Evolutionary conservation across 2,888 invertebrate species (phyloP).

Genomic region (Melitaea athalia): DNA sequence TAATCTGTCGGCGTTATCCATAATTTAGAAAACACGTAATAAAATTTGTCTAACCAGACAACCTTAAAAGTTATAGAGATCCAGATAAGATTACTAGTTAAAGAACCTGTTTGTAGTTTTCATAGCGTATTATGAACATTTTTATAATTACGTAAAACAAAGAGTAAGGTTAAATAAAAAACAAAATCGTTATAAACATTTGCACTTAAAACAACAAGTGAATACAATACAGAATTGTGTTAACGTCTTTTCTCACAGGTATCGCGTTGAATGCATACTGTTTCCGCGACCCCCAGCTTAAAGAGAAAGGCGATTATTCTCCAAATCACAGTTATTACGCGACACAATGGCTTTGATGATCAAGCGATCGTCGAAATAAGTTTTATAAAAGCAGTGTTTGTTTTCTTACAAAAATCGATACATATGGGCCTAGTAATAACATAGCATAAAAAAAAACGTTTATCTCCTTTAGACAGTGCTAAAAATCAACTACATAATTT

Average conservation of each 20-base stretch:
- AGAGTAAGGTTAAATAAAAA: not conserved
- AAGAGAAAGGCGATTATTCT: slow-evolving; percentile 68
- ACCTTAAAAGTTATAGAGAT: too few relatives aligned
- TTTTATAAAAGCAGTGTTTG: not conserved
- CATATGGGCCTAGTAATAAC: not conserved
- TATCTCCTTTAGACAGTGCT: too few relatives aligned
- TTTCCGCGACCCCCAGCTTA: slow-evolving; percentile 57
- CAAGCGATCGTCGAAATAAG: slow-evolving; percentile 46
- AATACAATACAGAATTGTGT: slow-evolving; percentile 29
- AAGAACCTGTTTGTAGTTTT: too few relatives aligned
- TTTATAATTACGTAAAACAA: too few relatives aligned
- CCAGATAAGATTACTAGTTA: too few relatives aligned
- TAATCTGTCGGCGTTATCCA: too few relatives aligned
- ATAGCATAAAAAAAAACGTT: too few relatives aligned
- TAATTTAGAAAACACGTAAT: too few relatives aligned
- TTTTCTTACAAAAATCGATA: not conserved
- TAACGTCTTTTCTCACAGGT: slow-evolving; percentile 78
- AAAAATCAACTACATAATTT: too few relatives aligned
- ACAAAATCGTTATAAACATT: slow-evolving; percentile 6
- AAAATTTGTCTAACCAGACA: too few relatives aligned
- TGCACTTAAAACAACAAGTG: slow-evolving; percentile 31
- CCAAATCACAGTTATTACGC: slow-evolving; percentile 75
- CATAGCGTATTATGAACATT: too few relatives aligned
- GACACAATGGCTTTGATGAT: slow-evolving; percentile 63
- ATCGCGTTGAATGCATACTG: slow-evolving; percentile 63